phyloP scores from a whole-genome alignment of 2,797 vertebrate species.

The Delichon dasypus region DNA sequence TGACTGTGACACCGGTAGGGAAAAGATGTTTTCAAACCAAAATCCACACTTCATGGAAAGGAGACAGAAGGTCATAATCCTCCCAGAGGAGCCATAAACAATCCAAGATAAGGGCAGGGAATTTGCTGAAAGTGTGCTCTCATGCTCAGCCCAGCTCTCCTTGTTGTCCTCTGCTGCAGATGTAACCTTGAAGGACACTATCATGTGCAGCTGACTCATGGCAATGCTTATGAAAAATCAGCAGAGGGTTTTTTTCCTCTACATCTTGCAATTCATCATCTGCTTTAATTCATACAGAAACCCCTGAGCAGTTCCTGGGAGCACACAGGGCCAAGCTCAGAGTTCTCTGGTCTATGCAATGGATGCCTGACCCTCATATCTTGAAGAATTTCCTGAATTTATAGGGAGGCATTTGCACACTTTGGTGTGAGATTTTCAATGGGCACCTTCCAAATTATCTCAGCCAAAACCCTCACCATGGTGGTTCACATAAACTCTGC shows the following conservation, averaged over 20 bases:
- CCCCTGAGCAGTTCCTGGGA: not conserved
- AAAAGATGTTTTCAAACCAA: constrained; percentile 54
- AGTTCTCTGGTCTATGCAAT: rapidly evolving
- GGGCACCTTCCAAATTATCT: not conserved
- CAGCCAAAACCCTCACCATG: not conserved
- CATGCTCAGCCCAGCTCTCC: not conserved
- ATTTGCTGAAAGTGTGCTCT: constrained; percentile 58
- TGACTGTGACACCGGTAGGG: constrained; percentile 1
- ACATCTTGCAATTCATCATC: not conserved
- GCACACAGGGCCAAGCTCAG: not conserved
- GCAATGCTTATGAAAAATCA: constrained; percentile 27
- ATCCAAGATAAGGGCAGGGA: constrained; percentile 60
- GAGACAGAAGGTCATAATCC: constrained; percentile 59
- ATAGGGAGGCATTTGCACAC: not conserved
- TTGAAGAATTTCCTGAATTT: not conserved
- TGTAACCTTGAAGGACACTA: constrained; percentile 43
- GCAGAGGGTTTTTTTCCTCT: not conserved
- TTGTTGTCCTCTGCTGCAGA: constrained; percentile 40
- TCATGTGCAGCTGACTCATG: constrained; percentile 61
- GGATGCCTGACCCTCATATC: not conserved
- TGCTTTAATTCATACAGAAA: not conserved
- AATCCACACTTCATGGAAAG: constrained; percentile 21
- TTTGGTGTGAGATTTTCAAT: rapidly evolving
- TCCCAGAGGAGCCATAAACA: constrained; percentile 63
- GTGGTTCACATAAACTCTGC: not conserved